Evolutionary conservation across 1,140 invertebrate species (phyloP).

Genomic region (Stegodyphus dumicola): DNA sequence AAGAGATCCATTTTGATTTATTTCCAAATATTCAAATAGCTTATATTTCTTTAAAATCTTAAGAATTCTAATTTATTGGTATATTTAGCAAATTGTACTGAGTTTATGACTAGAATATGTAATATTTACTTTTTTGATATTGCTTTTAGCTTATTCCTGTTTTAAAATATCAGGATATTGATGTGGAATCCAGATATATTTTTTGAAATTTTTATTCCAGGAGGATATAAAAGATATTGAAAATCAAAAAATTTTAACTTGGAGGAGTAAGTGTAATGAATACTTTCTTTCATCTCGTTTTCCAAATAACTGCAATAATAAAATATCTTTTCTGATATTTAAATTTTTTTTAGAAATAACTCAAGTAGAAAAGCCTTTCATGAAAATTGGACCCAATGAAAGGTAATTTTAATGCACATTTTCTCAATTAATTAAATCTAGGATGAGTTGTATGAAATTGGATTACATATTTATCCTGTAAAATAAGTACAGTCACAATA

Average conservation of each 20-base stretch:
- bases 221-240: constrained; percentile 51
- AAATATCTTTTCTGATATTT: not conserved
- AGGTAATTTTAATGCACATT: constrained; percentile 5
- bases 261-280: constrained; percentile 35
- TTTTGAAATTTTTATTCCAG: not conserved
- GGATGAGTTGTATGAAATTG: too few species aligned
- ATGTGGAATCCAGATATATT: not conserved
- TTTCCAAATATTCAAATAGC: too few species aligned
- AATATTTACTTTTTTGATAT: not conserved
- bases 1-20: too few species aligned
- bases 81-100: too few species aligned
- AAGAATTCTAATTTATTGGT: too few species aligned
- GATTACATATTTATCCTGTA: too few species aligned
- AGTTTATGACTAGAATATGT: too few species aligned
- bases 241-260: constrained; percentile 43
- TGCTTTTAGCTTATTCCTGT: not conserved
- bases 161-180: not conserved
- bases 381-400: constrained; percentile 20
- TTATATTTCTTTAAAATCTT: too few species aligned
- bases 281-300: not conserved
- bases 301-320: too few species aligned
- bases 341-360: constrained; percentile 25
- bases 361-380: constrained; percentile 14
- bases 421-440: too few species aligned
- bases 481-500: too few species aligned